A percentile compares a stretch with the other conserved stretches of the same genome.
These are phyloP conservation scores for Sebastolobus alascanus DNA, from an alignment of 2,797 vertebrate species.

Conservation along the genomic window DNA sequence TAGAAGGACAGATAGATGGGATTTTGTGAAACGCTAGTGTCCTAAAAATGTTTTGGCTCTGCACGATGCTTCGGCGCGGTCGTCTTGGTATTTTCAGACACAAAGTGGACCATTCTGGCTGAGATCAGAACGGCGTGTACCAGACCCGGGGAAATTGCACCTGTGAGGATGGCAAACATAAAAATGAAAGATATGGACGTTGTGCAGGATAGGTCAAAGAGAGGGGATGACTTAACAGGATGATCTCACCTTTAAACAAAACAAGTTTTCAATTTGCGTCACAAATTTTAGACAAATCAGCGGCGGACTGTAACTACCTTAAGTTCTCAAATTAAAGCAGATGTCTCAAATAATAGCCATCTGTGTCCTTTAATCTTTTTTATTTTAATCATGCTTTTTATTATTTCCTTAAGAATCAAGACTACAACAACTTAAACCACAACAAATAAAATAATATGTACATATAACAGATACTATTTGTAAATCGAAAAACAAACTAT, in stretches of 20 bases:
- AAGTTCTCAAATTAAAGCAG: not conserved
- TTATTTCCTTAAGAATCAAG: no score
- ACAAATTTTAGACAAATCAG: constrained; percentile 1
- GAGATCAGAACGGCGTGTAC: constrained; percentile 57
- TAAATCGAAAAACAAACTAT: no score
- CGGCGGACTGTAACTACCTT: not conserved
- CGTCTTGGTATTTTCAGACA: constrained; percentile 53
- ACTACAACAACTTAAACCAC: no score
- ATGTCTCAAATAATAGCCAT: not conserved
- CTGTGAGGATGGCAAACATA: constrained; percentile 51
- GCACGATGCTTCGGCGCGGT: constrained; percentile 25
- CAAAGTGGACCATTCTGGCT: constrained; percentile 42
- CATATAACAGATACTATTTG: no score
- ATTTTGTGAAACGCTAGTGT: constrained; percentile 50
- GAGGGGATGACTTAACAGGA: constrained; percentile 37
- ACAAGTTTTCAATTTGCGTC: not conserved
- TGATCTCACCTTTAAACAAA: constrained; percentile 37
- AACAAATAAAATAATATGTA: no score
- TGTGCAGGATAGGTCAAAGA: constrained; percentile 49
- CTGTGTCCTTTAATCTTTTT: not conserved
- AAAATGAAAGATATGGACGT: constrained; percentile 60
- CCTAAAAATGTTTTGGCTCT: constrained; percentile 58
- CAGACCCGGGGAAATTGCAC: constrained; percentile 57
- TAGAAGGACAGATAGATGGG: constrained; percentile 65
- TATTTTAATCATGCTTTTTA: no score